phyloP scores from a whole-genome alignment of 2,113 vertebrate species.

The Caranx melampygus region DNA sequence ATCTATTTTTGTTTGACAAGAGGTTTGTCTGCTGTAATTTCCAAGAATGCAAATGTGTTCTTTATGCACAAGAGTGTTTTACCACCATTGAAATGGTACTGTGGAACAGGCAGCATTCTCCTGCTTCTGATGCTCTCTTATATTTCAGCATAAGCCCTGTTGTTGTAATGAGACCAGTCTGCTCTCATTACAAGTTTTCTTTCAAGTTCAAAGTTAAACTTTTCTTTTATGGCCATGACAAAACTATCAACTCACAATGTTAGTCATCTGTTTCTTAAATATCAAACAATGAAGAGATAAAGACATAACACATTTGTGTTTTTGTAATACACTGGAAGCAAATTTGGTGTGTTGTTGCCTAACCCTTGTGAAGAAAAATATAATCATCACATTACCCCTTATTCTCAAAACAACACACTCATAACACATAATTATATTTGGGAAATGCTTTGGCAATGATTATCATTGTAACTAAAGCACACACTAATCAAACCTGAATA shows the following conservation, averaged over 20 bases:
- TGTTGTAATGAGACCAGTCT: background rate
- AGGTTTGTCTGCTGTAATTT: constrained; percentile 17
- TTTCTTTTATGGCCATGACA: background rate
- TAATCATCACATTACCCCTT: background rate
- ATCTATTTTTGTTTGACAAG: constrained; percentile 42
- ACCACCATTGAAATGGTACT: background rate
- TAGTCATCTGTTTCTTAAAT: background rate
- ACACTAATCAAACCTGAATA: background rate
- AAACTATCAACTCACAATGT: background rate
- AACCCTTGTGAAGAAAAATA: background rate
- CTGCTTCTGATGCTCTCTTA: no score
- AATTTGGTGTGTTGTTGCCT: constrained; percentile 5
- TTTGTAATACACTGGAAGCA: background rate
- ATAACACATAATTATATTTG: background rate
- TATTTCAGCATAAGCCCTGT: no score
- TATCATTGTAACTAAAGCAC: background rate
- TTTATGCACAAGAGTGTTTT: background rate
- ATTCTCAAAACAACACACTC: background rate
- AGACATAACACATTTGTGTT: background rate
- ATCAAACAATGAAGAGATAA: background rate
- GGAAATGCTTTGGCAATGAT: background rate
- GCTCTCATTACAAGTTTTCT: background rate
- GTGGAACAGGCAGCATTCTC: background rate
- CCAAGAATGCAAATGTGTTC: constrained; percentile 12
- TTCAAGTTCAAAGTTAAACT: background rate